Evolutionary conservation across 2,113 vertebrate species (phyloP).

Genomic region (Lethenteron camtschaticum): DNA sequence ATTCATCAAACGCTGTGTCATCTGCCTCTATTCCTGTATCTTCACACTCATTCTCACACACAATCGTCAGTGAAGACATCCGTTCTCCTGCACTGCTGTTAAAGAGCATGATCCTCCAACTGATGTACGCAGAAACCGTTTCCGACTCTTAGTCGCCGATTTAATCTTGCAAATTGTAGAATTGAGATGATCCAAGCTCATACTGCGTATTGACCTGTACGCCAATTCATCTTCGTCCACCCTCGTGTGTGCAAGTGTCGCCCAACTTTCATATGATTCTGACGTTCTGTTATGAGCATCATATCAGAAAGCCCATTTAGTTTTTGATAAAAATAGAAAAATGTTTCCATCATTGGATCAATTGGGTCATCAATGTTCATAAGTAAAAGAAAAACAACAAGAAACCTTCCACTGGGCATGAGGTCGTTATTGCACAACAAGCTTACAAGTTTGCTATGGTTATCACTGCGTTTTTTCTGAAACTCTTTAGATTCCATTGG

Average conservation of each 20-base stretch:
- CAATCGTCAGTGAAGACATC: slow-evolving; percentile 26
- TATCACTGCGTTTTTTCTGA: slow-evolving; percentile 29
- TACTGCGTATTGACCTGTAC: slow-evolving; percentile 27
- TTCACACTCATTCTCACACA: slow-evolving; percentile 48
- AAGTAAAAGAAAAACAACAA: slow-evolving; percentile 42
- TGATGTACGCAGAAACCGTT: slow-evolving; percentile 26
- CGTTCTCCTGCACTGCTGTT: slow-evolving; percentile 29
- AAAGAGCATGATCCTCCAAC: slow-evolving; percentile 22
- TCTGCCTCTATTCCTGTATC: slow-evolving; percentile 34
- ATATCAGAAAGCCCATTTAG: slow-evolving; percentile 31
- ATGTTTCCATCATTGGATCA: slow-evolving; percentile 41
- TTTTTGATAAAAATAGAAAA: slow-evolving; percentile 35
- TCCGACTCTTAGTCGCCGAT: slow-evolving; percentile 25
- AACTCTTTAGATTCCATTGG: slow-evolving; percentile 21
- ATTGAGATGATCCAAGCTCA: slow-evolving; percentile 34
- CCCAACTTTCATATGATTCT: slow-evolving; percentile 26
- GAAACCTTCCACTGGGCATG: slow-evolving; percentile 29
- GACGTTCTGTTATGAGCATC: slow-evolving; percentile 33
- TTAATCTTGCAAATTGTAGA: slow-evolving; percentile 36
- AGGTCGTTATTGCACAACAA: slow-evolving; percentile 41
- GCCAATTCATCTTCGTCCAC: slow-evolving; percentile 18
- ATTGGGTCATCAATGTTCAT: slow-evolving; percentile 25
- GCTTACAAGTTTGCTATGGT: slow-evolving; percentile 30
- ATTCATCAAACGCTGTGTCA: slow-evolving; percentile 19
- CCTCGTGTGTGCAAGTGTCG: slow-evolving; percentile 21